phyloP scores from a whole-genome alignment of 2,888 invertebrate species.

The Phoronis australis region DNA sequence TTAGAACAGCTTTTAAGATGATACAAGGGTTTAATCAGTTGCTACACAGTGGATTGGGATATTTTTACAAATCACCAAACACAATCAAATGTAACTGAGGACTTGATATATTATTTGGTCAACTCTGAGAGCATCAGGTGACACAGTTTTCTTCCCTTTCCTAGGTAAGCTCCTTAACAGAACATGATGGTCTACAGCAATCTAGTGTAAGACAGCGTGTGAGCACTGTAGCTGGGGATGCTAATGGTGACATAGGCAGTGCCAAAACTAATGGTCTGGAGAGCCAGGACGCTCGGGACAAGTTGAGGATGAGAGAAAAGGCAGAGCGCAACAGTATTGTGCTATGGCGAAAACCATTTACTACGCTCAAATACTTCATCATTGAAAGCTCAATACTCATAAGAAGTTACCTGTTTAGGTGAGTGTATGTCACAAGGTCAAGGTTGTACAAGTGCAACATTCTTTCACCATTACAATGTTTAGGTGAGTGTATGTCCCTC shows the following conservation, averaged over 20 bases:
- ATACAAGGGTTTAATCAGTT: too few relatives aligned
- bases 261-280: not conserved
- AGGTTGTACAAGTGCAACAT: too few relatives aligned
- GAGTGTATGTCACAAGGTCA: constrained; percentile 30
- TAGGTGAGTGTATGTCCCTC: too few relatives aligned
- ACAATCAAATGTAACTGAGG: too few relatives aligned
- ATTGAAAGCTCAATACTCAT: constrained; percentile 67
- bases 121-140: not conserved
- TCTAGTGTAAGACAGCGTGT: not conserved
- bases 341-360: constrained; percentile 74
- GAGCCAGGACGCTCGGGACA: not conserved
- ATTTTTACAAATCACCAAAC: too few relatives aligned
- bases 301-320: constrained; percentile 21
- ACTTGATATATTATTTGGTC: too few relatives aligned
- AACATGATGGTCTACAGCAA: not conserved
- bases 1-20: too few relatives aligned
- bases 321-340: constrained; percentile 57
- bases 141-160: too few relatives aligned
- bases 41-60: too few relatives aligned
- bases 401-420: constrained; percentile 61
- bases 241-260: not conserved
- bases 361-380: constrained; percentile 73
- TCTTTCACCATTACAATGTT: too few relatives aligned
- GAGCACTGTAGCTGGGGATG: not conserved
- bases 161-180: too few relatives aligned